phyloP scores from a whole-genome alignment of 2,888 invertebrate genomes.

The Meiosimyza platycephala region DNA sequence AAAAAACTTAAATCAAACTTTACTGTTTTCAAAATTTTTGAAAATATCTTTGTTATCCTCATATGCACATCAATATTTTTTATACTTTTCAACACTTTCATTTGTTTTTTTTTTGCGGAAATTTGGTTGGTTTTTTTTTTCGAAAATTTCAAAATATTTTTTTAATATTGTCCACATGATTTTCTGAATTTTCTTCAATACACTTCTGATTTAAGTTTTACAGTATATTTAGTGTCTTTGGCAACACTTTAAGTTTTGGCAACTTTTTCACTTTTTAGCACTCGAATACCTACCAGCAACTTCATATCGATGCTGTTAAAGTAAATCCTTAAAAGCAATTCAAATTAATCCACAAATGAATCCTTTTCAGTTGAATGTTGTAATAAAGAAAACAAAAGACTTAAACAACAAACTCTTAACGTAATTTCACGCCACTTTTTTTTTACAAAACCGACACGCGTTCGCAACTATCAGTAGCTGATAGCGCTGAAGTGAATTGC shows the following conservation, averaged over 20 bases:
- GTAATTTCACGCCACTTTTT: constrained; percentile 35
- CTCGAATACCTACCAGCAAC: constrained; percentile 62
- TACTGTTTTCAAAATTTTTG: too few relatives aligned
- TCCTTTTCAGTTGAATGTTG: neutral
- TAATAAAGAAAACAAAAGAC: constrained; percentile 48
- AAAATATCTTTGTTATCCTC: too few relatives aligned
- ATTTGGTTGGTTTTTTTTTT: neutral
- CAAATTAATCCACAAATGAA: constrained; percentile 32
- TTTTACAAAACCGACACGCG: constrained; percentile 45
- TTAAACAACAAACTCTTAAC: constrained; percentile 50
- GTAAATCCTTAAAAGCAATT: constrained; percentile 5
- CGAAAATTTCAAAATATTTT: constrained; percentile 37
- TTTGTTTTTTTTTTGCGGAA: too few relatives aligned
- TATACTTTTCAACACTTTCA: too few relatives aligned
- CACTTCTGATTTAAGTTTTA: constrained; percentile 7
- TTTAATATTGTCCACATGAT: constrained; percentile 18
- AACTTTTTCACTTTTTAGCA: constrained; percentile 8
- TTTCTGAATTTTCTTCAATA: neutral
- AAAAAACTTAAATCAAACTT: too few relatives aligned
- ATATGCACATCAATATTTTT: too few relatives aligned
- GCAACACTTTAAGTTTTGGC: neutral
- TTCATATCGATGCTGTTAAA: constrained; percentile 55
- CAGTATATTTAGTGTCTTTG: neutral
- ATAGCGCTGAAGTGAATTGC: constrained; percentile 54
- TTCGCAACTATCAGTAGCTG: constrained; percentile 44